Evolutionary conservation across 2,113 vertebrate species (phyloP), one percentile per base, ranked within the genome.

Genomic region (Dunckerocampus dactyliophorus): DNA sequence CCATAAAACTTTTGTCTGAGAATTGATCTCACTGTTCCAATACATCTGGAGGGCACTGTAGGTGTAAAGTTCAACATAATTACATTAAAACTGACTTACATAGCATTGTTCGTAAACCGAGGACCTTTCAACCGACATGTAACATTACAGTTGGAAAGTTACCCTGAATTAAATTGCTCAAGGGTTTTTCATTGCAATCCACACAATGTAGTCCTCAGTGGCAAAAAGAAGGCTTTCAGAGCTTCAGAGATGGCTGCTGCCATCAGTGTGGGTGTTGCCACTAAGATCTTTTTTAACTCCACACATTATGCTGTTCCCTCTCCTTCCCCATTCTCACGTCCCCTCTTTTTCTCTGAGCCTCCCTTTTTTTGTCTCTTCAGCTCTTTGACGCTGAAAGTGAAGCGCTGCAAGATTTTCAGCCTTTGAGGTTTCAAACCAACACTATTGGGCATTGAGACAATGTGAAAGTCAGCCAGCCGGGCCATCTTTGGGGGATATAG

Each of bases 391-490:
- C 73, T 43, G 55, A n/a, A 61, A 65, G 65, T 43, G 46, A 62
- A 52, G 69, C 70, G 48, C 62, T 21, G 16, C 10, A 0, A 58
- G 64, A 68, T 77, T 76, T 71, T 77, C 59, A 46, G 59, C 72
- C 68, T 74, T 79, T 71, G 76, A 65, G 51, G 69, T 81, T 83
- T 80, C 62, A 67, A 62, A 69, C 63, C 59, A 73, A 75, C 42
- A 16, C 72, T 63, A 57, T 34, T 1, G 45, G 53, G 39, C 74
- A 65, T 75, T 48, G 57, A 54, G 61, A 65, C 49, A 47, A 66
- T 69, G 74, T 63, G 55, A 78, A 75, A 56, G 67, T 22, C n/a
- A 57, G 64, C 62, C 47, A 47, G 70, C 17, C 22, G 3, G 51
- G 8, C 52, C 70, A 4, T 43, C 39, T 14, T 43, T 43, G 39